Conservation (phyloP, 2,888 invertebrate species). For the Apotomis turbidana region DNA sequence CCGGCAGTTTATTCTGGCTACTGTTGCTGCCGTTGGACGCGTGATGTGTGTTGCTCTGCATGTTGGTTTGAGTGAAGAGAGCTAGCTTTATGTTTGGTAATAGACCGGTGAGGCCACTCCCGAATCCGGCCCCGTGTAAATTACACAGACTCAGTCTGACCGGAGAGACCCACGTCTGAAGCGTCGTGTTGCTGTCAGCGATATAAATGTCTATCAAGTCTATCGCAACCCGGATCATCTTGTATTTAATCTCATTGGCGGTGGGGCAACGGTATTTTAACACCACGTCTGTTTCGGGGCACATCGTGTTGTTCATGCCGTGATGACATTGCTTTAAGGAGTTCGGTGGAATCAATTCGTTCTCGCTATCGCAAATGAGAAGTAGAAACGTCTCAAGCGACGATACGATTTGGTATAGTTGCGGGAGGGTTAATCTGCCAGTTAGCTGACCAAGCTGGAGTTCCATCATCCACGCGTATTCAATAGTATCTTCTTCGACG, state of each 20-base stretch:
- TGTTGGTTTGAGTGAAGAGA: slow-evolving; percentile 87
- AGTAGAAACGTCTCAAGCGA: slow-evolving; percentile 95
- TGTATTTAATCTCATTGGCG: slow-evolving; percentile 94
- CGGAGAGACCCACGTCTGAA: slow-evolving; percentile 95
- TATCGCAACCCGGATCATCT: slow-evolving; percentile 94
- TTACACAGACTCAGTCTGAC: slow-evolving; percentile 95
- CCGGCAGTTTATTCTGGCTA: slow-evolving; percentile 67
- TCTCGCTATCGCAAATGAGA: slow-evolving; percentile 94
- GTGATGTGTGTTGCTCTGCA: slow-evolving; percentile 80
- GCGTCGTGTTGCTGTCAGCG: slow-evolving; percentile 93
- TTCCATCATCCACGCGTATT: slow-evolving; percentile 99
- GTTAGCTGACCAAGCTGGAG: slow-evolving; percentile 96
- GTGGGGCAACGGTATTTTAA: slow-evolving; percentile 91
- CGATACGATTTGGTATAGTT: slow-evolving; percentile 93
- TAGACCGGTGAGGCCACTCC: slow-evolving; percentile 94
- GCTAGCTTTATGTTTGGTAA: slow-evolving; percentile 88
- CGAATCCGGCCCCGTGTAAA: slow-evolving; percentile 96
- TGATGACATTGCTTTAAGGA: slow-evolving; percentile 91
- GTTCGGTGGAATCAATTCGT: slow-evolving; percentile 93
- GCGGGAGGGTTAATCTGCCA: slow-evolving; percentile 95
- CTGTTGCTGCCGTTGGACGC: slow-evolving; percentile 81
- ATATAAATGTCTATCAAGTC: slow-evolving; percentile 96
- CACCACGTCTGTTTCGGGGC: slow-evolving; percentile 87
- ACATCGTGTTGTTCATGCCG: slow-evolving; percentile 87
- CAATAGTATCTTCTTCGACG: slow-evolving; percentile 96